Base-by-base conservation (phyloP, 2,113 vertebrate genomes). In the Trichechus manatus region DNA sequence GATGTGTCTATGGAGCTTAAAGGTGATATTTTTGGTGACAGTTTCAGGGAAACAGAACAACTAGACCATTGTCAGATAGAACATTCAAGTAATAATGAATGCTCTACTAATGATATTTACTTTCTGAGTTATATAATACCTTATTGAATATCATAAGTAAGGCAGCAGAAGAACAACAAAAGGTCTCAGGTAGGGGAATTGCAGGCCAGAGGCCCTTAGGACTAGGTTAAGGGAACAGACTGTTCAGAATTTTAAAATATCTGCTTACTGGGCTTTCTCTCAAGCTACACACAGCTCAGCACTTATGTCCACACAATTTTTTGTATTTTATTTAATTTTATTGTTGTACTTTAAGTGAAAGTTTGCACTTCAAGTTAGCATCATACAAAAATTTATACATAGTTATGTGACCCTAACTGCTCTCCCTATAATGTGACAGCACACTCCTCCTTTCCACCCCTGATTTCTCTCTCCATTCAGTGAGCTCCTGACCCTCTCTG, bases 11-110 rank as follows among this genome's bases (percentile, higher is more conserved):
- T n/a, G n/a, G n/a, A n/a, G n/a, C n/a, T n/a, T 92, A 85, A 74
- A 56, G 50, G 11, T 44, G 59, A 74, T 19, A 8, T 59, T n/a
- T 94, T 94, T 79, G 25, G 27, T 75, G 31, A 96, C 39, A 66
- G 22, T 83, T 96, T 95, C 27, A 66, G 36, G 63, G 59, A 91
- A 96, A 56, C 47, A 87, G 79, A 88, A 59, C 91, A 94, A 95
- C 68, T 53, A 80, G 44, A 91, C 81, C 72, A 39, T 56, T 85
- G 19, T 95, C 13, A 92, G 5, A n/a, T 61, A 68, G 31, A n/a
- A 9, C 0, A 20, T 53, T 64, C 66, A 2, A 27, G n/a, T 75
- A 61, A 33, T 87, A 88, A 68, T 70, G 10, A 53, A 33, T 27
- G 29, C 11, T 80, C 9, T 79, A 29, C 17, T 86, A 72, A 29